phyloP scores from a whole-genome alignment of 2,113 vertebrate genomes.

The Ursus arctos region DNA sequence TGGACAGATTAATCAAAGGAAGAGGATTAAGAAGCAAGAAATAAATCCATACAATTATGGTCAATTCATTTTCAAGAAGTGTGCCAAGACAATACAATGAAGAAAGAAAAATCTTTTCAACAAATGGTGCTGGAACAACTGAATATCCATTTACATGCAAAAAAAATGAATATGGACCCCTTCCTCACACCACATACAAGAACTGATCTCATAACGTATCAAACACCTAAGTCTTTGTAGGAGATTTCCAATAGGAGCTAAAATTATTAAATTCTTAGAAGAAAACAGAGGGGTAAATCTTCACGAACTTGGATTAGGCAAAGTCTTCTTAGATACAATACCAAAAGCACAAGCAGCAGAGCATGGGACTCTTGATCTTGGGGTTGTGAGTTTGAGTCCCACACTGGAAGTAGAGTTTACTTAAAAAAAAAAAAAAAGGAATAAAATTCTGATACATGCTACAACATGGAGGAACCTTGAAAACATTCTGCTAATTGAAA shows the following conservation, averaged over 20 bases:
- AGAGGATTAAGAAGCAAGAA: not conserved
- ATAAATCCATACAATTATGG: not conserved
- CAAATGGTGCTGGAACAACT: not conserved
- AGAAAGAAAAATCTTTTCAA: constrained; percentile 16
- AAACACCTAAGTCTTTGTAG: not conserved
- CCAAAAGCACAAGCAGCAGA: not conserved
- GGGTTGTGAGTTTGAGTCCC: not conserved
- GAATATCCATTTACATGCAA: not conserved
- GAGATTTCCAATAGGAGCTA: not conserved
- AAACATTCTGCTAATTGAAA: not conserved
- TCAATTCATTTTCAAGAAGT: constrained; percentile 18
- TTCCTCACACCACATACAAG: not conserved
- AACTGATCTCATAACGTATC: not conserved
- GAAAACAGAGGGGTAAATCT: not conserved
- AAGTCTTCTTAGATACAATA: not conserved
- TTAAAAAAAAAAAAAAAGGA: not conserved
- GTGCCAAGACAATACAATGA: not conserved
- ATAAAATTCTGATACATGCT: not conserved
- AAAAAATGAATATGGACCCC: not conserved
- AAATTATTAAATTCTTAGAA: constrained; percentile 2
- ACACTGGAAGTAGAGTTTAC: not conserved
- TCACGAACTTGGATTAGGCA: not conserved
- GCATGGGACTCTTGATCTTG: not conserved
- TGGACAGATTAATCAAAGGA: not conserved
- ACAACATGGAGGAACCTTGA: not conserved